Evolutionary conservation across 2,888 invertebrate species (phyloP).

Genomic region (Balanococcus diminutus): DNA sequence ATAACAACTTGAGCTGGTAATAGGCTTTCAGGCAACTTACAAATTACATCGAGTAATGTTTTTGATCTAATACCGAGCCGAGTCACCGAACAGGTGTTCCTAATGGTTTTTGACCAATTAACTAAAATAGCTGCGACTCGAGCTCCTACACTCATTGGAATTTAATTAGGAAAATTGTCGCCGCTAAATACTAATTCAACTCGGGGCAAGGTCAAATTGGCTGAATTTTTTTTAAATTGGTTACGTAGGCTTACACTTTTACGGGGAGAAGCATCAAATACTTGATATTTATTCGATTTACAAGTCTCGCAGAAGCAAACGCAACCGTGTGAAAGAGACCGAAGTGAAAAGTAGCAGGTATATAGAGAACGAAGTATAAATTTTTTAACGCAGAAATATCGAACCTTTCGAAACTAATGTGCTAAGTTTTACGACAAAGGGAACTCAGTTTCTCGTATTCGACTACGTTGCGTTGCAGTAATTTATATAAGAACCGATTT

Average conservation of each 20-base stretch:
- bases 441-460: constrained; percentile 14
- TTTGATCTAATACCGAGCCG: neutral
- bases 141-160: neutral
- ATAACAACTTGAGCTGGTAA: neutral
- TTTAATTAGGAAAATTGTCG: constrained; percentile 3
- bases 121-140: neutral
- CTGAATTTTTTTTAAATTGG: too few relatives aligned
- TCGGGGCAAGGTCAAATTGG: neutral
- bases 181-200: neutral
- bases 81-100: neutral
- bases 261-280: neutral
- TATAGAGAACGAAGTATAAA: neutral
- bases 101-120: neutral
- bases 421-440: constrained; percentile 25
- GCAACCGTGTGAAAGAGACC: neutral
- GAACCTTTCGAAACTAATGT: constrained; percentile 31
- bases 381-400: constrained; percentile 27
- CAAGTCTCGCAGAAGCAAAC: neutral
- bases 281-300: constrained; percentile 16
- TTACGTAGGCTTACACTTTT: too few relatives aligned
- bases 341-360: constrained; percentile 3
- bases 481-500: constrained; percentile 41
- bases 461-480: constrained; percentile 14
- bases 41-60: neutral
- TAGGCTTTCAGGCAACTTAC: neutral